Percentiles rank a stretch among this genome's conserved stretches.
These are phyloP conservation scores for Limosa lapponica DNA, from an alignment of 2,797 vertebrate species.

Conservation along the genomic window DNA sequence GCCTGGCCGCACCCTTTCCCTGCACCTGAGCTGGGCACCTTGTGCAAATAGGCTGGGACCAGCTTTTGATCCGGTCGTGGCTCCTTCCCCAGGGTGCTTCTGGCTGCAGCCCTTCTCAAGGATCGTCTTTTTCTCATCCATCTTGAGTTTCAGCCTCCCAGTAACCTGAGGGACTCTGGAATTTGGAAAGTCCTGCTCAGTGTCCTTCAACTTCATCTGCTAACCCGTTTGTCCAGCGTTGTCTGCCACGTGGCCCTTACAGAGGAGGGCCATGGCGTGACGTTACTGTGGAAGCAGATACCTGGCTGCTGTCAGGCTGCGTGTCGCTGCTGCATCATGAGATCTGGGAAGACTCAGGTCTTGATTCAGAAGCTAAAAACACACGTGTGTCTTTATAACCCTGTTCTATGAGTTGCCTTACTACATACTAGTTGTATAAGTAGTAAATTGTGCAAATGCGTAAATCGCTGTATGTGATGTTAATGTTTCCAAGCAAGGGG, in stretches of 20 bases:
- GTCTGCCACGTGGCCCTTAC: not conserved
- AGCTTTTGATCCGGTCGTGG: not conserved
- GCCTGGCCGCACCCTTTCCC: not conserved
- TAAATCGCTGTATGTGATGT: not conserved
- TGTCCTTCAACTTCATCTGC: not conserved
- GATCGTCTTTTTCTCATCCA: not conserved
- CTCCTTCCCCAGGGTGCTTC: not conserved
- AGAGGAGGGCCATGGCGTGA: not conserved
- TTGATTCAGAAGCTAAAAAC: not conserved
- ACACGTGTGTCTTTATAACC: not conserved
- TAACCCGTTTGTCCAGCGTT: rapidly evolving
- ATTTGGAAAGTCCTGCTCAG: not conserved
- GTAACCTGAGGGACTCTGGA: not conserved
- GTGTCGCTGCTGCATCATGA: not conserved
- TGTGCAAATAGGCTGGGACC: not conserved
- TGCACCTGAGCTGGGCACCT: constrained; percentile 4
- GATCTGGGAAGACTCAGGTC: not conserved
- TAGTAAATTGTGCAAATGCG: not conserved
- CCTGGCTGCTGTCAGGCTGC: not conserved
- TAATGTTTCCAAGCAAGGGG: not conserved
- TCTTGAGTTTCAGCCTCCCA: not conserved
- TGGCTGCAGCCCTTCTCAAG: not conserved
- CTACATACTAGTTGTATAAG: not conserved
- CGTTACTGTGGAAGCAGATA: not conserved
- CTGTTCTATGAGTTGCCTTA: not conserved